phyloP scores from a whole-genome alignment of 2,888 invertebrate species.

The Dorcus hopei region DNA sequence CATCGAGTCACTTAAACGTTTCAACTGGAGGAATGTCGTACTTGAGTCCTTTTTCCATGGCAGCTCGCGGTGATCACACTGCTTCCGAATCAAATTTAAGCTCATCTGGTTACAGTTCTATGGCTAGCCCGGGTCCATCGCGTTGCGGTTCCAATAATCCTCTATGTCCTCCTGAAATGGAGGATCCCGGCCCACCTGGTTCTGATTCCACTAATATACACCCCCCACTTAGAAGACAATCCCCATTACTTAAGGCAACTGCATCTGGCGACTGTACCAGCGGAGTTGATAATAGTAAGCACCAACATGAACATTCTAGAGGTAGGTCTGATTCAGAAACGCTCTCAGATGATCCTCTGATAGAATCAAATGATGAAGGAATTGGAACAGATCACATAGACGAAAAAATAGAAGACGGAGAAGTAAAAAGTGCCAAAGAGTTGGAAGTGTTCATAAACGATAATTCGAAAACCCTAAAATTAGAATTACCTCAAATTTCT shows the following conservation, averaged over 20 bases:
- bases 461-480: constrained; percentile 43
- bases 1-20: constrained; percentile 48
- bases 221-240: constrained; percentile 50
- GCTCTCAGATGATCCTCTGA: constrained; percentile 65
- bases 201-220: constrained; percentile 36
- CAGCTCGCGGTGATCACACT: constrained; percentile 67
- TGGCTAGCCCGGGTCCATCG: constrained; percentile 81
- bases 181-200: constrained; percentile 66
- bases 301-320: constrained; percentile 54
- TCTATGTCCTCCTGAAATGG: constrained; percentile 71
- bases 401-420: constrained; percentile 70
- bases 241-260: constrained; percentile 62
- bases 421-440: constrained; percentile 65
- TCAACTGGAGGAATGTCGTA: constrained; percentile 65
- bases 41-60: constrained; percentile 75
- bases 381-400: constrained; percentile 70
- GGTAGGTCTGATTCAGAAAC: constrained; percentile 73
- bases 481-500: constrained; percentile 52
- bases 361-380: constrained; percentile 75
- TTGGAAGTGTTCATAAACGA: constrained; percentile 52
- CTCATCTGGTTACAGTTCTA: constrained; percentile 81
- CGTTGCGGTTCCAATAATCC: constrained; percentile 80
- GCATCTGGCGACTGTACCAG: constrained; percentile 36
- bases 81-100: constrained; percentile 81
- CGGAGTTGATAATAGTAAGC: constrained; percentile 41